Base-by-base conservation (phyloP, 2,113 vertebrate species). In the Mionectes macconnelli region DNA sequence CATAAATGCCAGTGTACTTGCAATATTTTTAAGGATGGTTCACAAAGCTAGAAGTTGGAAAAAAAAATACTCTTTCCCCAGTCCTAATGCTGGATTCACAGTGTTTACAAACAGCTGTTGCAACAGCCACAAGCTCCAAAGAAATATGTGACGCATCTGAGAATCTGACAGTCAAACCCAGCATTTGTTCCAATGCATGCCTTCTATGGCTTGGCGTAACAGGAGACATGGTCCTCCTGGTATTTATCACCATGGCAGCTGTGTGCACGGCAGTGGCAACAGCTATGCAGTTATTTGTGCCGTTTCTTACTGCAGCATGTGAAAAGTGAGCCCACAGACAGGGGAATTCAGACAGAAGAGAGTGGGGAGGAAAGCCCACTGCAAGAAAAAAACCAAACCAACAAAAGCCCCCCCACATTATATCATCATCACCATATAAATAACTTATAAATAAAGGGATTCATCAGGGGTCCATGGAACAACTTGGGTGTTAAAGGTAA, bases 101-200 rank as follows among this genome's bases (percentile, higher is more conserved):
- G 81, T 98, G 95, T 98, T 98, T 98, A 98, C 97, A 97, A 98
- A 97, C 97, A 98, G 96, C 97, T 98, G 98, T 95, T 97, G 94
- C 68, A 96, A 93, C 90, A 96, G 94, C 81, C 93, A 83, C 77
- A 53, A 92, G 89, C 95, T 92, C 82, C 11, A 25, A 82, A 97
- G 96, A 98, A 97, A 97, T 97, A 97, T 97, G 95, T 97, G 84
- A 94, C 93, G 90, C 92, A 96, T 97, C 96, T 92, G 96, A 97
- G 96, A 96, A 96, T 95, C 89, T 96, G 97, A 97, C 92, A 95
- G 94, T 97, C 95, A 97, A 96, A 94, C 90, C 69, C 53, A 94
- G 87, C 97, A 97, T 96, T 97, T 98, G 97, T 97, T 97, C 95
- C 80, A 70, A 91, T 42, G 93, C 90, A 94, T 92, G 96, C 97